A percentile compares a stretch with the other conserved stretches of the same genome.
These are phyloP conservation scores for Crepidodera aurea DNA, from an alignment of 2,888 invertebrate genomes.

Conservation along the genomic window DNA sequence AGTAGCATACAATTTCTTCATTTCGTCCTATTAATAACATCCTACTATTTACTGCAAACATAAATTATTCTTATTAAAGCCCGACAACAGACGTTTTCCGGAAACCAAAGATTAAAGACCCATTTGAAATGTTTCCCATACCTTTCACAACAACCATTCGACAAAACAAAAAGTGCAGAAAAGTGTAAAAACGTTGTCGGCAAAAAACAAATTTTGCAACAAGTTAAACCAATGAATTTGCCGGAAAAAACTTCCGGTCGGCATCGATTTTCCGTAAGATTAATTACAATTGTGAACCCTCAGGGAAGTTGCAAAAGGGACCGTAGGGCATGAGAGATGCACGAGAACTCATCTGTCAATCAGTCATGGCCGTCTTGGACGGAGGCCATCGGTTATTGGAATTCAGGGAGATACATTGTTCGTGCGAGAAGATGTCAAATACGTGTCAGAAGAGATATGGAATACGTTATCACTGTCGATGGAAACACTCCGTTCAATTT, in stretches of 20 bases:
- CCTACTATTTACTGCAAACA: no score
- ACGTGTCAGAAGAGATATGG: slow-evolving; percentile 22
- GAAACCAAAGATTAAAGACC: slow-evolving; percentile 25
- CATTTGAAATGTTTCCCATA: slow-evolving; percentile 17
- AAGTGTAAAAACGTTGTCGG: slow-evolving; percentile 22
- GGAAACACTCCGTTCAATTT: no score
- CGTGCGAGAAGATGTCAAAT: slow-evolving; percentile 21
- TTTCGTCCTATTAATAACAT: no score
- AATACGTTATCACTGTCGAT: slow-evolving; percentile 12
- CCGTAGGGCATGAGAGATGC: slow-evolving; percentile 13
- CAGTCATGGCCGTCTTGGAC: slow-evolving; percentile 34
- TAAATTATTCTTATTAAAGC: not conserved
- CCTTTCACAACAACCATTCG: slow-evolving; percentile 20
- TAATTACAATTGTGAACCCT: slow-evolving; percentile 37
- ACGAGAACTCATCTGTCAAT: slow-evolving; percentile 36
- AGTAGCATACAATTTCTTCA: no score
- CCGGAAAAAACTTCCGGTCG: slow-evolving; percentile 16
- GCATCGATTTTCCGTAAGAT: slow-evolving; percentile 37
- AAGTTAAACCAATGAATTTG: slow-evolving; percentile 36
- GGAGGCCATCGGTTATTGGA: slow-evolving; percentile 30
- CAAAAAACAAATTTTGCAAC: slow-evolving; percentile 33
- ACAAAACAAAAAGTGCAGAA: slow-evolving; percentile 13
- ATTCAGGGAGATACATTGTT: slow-evolving; percentile 28
- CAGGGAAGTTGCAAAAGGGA: slow-evolving; percentile 4
- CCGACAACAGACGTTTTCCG: slow-evolving; percentile 7